Conservation (phyloP, 2,888 invertebrate species). For the Xylota sylvarum region DNA sequence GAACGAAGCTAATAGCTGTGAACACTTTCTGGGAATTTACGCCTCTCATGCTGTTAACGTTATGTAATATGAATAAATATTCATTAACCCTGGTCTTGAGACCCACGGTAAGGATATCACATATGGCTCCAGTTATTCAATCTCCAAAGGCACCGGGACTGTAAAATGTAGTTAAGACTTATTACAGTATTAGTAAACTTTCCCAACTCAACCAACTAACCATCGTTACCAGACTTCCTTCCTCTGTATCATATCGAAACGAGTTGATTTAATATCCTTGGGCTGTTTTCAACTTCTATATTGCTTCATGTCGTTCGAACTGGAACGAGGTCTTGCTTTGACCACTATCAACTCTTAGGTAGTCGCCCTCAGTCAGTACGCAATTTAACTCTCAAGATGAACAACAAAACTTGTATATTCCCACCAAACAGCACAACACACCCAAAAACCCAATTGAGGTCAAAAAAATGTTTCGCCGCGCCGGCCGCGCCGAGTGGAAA, state of each 20-base stretch:
- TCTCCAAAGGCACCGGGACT: too few species aligned
- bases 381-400: slow-evolving; percentile 4
- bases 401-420: background rate
- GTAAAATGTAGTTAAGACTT: too few species aligned
- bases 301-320: background rate
- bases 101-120: too few species aligned
- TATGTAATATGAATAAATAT: too few species aligned
- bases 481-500: slow-evolving; percentile 28
- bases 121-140: too few species aligned
- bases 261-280: slow-evolving; percentile 9
- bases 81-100: too few species aligned
- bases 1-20: too few species aligned
- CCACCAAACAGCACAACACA: background rate
- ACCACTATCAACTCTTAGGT: background rate
- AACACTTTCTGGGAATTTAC: too few species aligned
- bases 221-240: too few species aligned
- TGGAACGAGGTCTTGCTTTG: background rate
- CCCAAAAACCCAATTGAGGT: slow-evolving; percentile 39
- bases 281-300: slow-evolving; percentile 12
- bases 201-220: too few species aligned
- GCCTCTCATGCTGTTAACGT: too few species aligned
- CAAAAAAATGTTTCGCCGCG: slow-evolving; percentile 35
- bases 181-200: too few species aligned
- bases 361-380: background rate
- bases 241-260: background rate